A percentile compares a stretch with the other conserved stretches of the same genome.
Evolutionary conservation across 2,888 invertebrate species (phyloP).

Genomic region (Volucella bombylans): DNA sequence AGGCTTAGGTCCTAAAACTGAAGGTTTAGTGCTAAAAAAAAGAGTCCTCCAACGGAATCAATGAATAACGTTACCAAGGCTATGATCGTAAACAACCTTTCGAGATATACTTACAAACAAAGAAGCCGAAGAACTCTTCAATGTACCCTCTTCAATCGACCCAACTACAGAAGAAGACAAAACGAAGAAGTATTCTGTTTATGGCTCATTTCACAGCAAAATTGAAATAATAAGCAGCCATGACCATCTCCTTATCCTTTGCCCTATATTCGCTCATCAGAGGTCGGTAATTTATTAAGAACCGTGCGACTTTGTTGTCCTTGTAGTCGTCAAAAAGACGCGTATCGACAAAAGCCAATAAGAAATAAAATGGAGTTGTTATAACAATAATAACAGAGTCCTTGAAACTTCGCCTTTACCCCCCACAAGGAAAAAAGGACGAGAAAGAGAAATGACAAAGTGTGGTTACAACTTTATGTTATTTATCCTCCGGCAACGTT

Average conservation of each 20-base stretch:
- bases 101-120: background rate
- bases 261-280: background rate
- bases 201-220: conserved; percentile 44
- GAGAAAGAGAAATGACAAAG: conserved; percentile 3
- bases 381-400: conserved; percentile 35
- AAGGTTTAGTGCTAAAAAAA: background rate
- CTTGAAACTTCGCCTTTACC: conserved; percentile 9
- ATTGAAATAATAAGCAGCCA: conserved; percentile 28
- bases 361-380: conserved; percentile 36
- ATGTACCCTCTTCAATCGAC: background rate
- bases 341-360: conserved; percentile 30
- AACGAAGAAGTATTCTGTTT: conserved; percentile 22
- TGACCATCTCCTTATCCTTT: too few relatives aligned
- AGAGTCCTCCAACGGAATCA: background rate
- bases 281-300: conserved; percentile 4
- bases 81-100: conserved; percentile 20
- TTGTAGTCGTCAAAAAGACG: conserved; percentile 23
- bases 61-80: conserved; percentile 15
- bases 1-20: conserved; percentile 10
- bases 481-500: conserved; percentile 35
- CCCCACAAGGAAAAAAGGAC: background rate
- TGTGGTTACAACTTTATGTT: conserved; percentile 29
- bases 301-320: conserved; percentile 1
- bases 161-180: background rate
- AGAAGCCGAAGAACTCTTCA: background rate